Evolutionary conservation across 2,113 vertebrate species (phyloP).

Genomic region (Lanius ludovicianus): DNA sequence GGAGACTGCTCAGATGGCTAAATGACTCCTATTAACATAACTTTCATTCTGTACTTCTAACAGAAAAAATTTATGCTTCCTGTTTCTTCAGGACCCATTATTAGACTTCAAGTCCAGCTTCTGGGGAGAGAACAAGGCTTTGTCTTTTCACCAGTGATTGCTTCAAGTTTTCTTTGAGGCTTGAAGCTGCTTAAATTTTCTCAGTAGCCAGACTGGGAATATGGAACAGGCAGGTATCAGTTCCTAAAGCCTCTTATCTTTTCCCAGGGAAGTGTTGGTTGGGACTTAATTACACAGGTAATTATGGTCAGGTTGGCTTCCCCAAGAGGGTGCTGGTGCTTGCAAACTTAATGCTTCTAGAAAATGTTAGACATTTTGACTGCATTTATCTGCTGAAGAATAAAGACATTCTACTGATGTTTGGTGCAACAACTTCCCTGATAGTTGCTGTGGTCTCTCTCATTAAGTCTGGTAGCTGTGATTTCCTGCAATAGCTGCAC

Average conservation of each 20-base stretch:
- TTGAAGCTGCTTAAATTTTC: background rate
- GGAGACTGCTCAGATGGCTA: background rate
- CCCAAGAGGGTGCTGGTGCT: background rate
- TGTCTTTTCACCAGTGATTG: background rate
- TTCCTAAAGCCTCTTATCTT: background rate
- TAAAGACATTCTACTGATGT: background rate
- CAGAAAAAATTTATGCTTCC: background rate
- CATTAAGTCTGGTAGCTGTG: background rate
- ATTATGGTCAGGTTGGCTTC: background rate
- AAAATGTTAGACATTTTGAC: background rate
- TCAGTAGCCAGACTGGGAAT: background rate
- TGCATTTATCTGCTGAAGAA: background rate
- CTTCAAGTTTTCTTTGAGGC: background rate
- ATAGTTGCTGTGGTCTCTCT: background rate
- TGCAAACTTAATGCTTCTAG: background rate
- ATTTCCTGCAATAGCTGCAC: background rate
- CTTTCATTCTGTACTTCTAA: slow-evolving; percentile 29
- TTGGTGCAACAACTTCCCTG: background rate
- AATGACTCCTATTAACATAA: slow-evolving; percentile 39
- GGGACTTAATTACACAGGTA: background rate
- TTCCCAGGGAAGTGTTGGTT: background rate
- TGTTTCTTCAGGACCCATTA: background rate
- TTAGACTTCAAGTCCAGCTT: background rate
- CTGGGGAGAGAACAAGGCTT: background rate
- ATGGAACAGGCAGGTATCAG: background rate